phyloP scores from a whole-genome alignment of 2,797 vertebrate genomes.

The Sparus aurata region DNA sequence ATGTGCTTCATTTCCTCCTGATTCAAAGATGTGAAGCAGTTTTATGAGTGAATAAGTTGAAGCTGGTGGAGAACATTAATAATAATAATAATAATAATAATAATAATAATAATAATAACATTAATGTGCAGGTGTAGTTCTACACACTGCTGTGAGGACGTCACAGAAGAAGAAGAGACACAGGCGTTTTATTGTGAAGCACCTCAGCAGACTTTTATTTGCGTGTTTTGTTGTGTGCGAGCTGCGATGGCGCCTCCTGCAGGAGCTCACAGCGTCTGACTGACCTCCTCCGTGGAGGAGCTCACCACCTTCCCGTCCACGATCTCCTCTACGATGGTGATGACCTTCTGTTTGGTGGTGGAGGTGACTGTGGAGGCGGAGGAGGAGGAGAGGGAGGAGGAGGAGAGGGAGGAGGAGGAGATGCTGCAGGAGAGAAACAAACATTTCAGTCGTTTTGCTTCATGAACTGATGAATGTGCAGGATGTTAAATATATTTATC shows the following conservation, averaged over 20 bases:
- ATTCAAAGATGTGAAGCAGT: too few species aligned
- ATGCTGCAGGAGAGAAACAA: constrained; percentile 20
- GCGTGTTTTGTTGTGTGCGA: not conserved
- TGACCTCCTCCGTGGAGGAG: not conserved
- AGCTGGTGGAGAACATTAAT: too few species aligned
- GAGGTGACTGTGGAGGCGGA: not conserved
- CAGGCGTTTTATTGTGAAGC: constrained; percentile 28
- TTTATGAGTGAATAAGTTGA: too few species aligned
- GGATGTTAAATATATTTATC: too few species aligned
- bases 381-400: accelerated
- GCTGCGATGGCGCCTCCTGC: not conserved
- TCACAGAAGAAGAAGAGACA: not conserved
- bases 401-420: not conserved
- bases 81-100: too few species aligned
- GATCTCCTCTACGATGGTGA: constrained; percentile 86
- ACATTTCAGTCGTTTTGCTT: not conserved
- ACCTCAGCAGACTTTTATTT: constrained; percentile 45
- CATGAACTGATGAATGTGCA: too few species aligned
- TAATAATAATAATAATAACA: too few species aligned
- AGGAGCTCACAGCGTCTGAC: not conserved
- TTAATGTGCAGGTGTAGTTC: too few species aligned
- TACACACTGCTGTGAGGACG: too few species aligned
- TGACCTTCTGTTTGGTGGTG: constrained; percentile 78
- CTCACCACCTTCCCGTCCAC: constrained; percentile 87
- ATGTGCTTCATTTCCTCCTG: too few species aligned